These are phyloP conservation scores for Halichoeres trimaculatus DNA, from an alignment of 2,113 vertebrate genomes.

Conservation along the genomic window DNA sequence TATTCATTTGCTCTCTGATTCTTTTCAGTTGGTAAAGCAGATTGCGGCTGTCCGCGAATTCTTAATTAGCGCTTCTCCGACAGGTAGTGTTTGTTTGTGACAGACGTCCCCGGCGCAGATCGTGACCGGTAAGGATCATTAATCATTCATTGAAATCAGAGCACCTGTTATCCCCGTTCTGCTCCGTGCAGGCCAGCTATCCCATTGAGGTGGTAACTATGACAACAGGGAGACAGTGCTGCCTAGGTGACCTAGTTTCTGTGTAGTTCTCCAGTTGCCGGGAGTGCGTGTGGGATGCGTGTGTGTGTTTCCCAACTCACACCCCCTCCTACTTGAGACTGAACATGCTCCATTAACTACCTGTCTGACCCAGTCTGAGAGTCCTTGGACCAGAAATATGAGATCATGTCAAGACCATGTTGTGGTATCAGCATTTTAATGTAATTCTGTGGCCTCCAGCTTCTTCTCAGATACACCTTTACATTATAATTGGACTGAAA, in stretches of 20 bases:
- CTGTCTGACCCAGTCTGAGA: conserved; percentile 74
- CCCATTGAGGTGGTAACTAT: conserved; percentile 79
- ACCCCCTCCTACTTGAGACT: conserved; percentile 41
- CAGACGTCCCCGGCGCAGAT: conserved; percentile 48
- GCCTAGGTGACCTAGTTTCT: conserved; percentile 78
- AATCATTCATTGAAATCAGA: conserved; percentile 79
- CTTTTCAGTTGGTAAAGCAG: conserved; percentile 38
- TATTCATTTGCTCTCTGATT: conserved; percentile 50
- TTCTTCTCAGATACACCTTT: conserved; percentile 8
- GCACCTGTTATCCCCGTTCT: conserved; percentile 70
- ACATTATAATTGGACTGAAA: conserved; percentile 7
- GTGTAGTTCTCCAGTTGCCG: conserved; percentile 52
- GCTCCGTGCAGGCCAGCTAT: conserved; percentile 65
- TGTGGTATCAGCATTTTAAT: conserved; percentile 7
- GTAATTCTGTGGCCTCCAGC: conserved; percentile 5
- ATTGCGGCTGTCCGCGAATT: conserved; percentile 29
- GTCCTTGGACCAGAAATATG: conserved; percentile 70
- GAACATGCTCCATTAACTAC: conserved; percentile 71
- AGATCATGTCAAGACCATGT: conserved; percentile 43
- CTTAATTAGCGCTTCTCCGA: conserved; percentile 55
- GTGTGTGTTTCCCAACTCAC: conserved; percentile 31
- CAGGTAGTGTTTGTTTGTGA: conserved; percentile 51
- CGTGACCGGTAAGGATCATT: conserved; percentile 70
- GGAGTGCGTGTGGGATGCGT: conserved; percentile 21
- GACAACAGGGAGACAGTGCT: conserved; percentile 76